These are phyloP conservation scores for Axinella damicornis DNA, from an alignment of 37 sponge, comb jelly and placozoan species.

Conservation along the genomic window DNA sequence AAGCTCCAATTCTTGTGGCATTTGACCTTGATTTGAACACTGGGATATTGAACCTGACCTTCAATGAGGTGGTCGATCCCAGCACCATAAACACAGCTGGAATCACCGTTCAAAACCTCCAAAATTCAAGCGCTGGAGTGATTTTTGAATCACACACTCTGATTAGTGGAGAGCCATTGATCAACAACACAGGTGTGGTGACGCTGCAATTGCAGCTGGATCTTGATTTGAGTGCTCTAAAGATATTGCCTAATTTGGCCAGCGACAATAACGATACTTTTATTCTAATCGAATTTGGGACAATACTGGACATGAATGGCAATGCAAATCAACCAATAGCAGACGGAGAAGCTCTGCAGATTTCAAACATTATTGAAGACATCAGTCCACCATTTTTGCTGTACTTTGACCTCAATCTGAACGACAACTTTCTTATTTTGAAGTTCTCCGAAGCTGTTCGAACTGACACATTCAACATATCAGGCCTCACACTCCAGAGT, in stretches of 20 bases:
- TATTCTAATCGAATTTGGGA: constrained; percentile 42
- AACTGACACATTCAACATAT: constrained; percentile 52
- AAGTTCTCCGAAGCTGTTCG: constrained; percentile 85
- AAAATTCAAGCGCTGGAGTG: background rate
- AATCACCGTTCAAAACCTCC: constrained; percentile 69
- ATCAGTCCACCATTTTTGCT: constrained; percentile 51
- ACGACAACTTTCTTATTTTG: constrained; percentile 75
- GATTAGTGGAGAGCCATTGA: constrained; percentile 20
- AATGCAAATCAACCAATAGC: constrained; percentile 48
- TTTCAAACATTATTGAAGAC: constrained; percentile 36
- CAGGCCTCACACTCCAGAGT: constrained; percentile 59
- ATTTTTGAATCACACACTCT: constrained; percentile 34
- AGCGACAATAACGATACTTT: constrained; percentile 56
- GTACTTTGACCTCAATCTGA: constrained; percentile 85
- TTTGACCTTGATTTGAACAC: constrained; percentile 82
- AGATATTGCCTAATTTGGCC: constrained; percentile 64
- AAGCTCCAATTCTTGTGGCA: constrained; percentile 56
- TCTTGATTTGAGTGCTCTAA: constrained; percentile 73
- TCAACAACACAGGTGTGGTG: constrained; percentile 44
- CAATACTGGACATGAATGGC: constrained; percentile 73
- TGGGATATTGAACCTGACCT: constrained; percentile 53
- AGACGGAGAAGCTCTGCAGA: constrained; percentile 48
- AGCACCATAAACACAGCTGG: constrained; percentile 32
- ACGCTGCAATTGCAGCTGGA: constrained; percentile 41
- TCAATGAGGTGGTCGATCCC: constrained; percentile 86